A percentile compares a stretch with the other conserved stretches of the same genome.
Conservation (phyloP, 1,140 invertebrate genomes). For the Tenebrio molitor region DNA sequence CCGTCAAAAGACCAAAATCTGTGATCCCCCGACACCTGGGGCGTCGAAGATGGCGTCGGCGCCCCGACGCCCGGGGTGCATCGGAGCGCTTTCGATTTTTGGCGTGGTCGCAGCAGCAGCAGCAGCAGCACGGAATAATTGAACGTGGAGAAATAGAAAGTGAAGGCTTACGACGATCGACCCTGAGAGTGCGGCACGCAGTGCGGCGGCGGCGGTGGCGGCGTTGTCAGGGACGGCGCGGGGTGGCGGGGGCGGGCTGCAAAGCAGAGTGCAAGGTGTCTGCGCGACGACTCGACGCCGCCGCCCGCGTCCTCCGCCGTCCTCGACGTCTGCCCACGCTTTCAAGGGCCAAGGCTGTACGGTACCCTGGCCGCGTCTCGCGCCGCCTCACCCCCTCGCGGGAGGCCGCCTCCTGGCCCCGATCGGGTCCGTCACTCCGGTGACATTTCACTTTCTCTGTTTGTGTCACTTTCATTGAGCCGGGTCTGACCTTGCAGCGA, state of each 20-base stretch:
- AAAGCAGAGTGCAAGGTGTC: constrained; percentile 63
- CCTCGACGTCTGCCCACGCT: constrained; percentile 61
- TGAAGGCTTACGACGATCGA: constrained; percentile 54
- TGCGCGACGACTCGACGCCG: constrained; percentile 67
- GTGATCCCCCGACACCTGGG: no score
- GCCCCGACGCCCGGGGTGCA: constrained; percentile 31
- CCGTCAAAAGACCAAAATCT: no score
- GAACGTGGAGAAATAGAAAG: constrained; percentile 56
- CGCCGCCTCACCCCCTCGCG: constrained; percentile 10
- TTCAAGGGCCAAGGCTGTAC: constrained; percentile 59
- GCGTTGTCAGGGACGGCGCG: constrained; percentile 36
- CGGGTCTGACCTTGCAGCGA: constrained; percentile 36
- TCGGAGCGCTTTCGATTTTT: constrained; percentile 39
- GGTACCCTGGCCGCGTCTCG: constrained; percentile 34
- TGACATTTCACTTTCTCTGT: constrained; percentile 46
- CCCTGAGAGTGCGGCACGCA: constrained; percentile 51
- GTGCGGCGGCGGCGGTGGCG: constrained; percentile 41
- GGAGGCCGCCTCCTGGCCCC: constrained; percentile 22
- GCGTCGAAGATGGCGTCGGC: constrained; percentile 10
- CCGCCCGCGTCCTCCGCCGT: constrained; percentile 62
- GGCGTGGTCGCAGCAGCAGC: constrained; percentile 11
- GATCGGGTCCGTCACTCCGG: constrained; percentile 35
- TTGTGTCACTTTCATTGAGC: constrained; percentile 43
- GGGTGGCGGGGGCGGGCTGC: constrained; percentile 54
- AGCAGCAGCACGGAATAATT: constrained; percentile 43